phyloP scores from a whole-genome alignment of 2,888 invertebrate genomes.

The Choristoneura rosaceana region DNA sequence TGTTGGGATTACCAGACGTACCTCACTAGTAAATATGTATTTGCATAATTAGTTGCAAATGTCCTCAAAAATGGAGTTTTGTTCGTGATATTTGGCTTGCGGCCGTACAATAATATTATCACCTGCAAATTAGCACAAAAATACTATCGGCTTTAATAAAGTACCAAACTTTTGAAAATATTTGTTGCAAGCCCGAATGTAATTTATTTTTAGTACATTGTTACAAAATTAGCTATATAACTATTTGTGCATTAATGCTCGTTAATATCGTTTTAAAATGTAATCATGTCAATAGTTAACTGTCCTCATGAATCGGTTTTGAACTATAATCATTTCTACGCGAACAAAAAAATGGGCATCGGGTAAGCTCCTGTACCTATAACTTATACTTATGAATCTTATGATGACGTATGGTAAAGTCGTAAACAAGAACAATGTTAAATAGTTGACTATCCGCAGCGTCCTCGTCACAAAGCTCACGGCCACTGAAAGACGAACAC shows the following conservation, averaged over 20 bases:
- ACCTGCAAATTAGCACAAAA: too few relatives aligned
- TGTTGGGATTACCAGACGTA: background rate
- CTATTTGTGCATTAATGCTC: too few relatives aligned
- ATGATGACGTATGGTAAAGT: background rate
- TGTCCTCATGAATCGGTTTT: too few relatives aligned
- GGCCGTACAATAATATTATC: too few relatives aligned
- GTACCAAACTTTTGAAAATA: background rate
- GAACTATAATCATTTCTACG: background rate
- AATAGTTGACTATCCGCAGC: conserved; percentile 38
- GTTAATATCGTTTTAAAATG: too few relatives aligned
- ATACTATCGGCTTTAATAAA: too few relatives aligned
- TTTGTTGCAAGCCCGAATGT: background rate
- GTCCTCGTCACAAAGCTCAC: conserved; percentile 48
- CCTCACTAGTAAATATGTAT: background rate
- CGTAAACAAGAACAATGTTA: conserved; percentile 6
- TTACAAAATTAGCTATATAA: too few relatives aligned
- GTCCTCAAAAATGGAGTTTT: conserved; percentile 1
- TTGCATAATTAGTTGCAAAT: conserved; percentile 16
- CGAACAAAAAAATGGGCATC: background rate
- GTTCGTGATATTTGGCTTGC: background rate
- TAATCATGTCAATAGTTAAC: too few relatives aligned
- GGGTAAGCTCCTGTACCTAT: background rate
- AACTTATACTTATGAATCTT: background rate
- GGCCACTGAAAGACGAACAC: conserved; percentile 47
- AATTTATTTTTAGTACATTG: too few relatives aligned